Base-by-base conservation (phyloP, 2,797 vertebrate species). In the Sorex maritimensis region DNA sequence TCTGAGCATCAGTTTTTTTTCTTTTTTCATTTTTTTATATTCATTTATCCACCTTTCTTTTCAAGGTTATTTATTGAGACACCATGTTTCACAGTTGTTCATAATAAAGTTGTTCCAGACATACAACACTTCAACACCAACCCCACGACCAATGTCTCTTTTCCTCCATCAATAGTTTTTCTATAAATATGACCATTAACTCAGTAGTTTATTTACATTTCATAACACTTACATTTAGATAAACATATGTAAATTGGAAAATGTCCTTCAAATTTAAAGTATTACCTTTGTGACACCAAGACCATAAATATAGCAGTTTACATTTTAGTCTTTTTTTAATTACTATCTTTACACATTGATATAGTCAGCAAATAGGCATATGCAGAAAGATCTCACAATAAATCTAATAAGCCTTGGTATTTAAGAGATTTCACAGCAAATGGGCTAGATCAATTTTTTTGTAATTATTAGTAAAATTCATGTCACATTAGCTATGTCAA, bases 391-490 rank as follows among this genome's bases (percentile, higher is more conserved):
- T 1, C 10, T 94, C 72, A 90, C 21, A 63, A 24, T 89, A 65
- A 75, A 15, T 83, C 5, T 75, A 79, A 74, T 13, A 86, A 81
- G 86, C 1, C 3, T 30, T 79, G 13, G 5, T 75, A 41, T 74
- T 88, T 92, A 72, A 28, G 21, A 15, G 86, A 7, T 86, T 81
- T 65, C 83, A 71, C 1, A 55, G 26, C 74, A 4, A 75, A 0
- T 91, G 80, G 91, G 86, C 89, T 49, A 84, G 5, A 81, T 52
- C 6, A 90, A 65, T 17, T 75, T 85, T 34, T 52, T 83, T 71
- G 10, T 24, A 67, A 92, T 78, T 92, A 68, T 1, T 86, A 15
- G 9, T 93, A 69, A 86, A 90, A 14, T 58, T 68, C 49, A 41
- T 86, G 30, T 0, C 14, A 28, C 0, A 63, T 81, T 5, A 83